These are phyloP conservation scores for Cnemophilus loriae DNA, from an alignment of 2,113 vertebrate species.

Conservation along the genomic window DNA sequence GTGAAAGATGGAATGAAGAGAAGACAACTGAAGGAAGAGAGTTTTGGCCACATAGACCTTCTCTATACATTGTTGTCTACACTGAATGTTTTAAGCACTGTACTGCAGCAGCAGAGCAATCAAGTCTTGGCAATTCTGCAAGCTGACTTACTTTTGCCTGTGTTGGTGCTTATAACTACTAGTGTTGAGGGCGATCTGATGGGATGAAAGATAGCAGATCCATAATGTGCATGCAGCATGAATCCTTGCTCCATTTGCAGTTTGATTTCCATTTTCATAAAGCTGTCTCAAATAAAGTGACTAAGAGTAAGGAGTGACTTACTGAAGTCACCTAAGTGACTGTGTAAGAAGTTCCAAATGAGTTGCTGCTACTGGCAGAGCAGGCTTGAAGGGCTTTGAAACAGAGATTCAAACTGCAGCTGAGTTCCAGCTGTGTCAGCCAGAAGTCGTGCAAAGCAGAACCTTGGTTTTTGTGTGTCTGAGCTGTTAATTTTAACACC, in stretches of 20 bases:
- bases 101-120: background rate
- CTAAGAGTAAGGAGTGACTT: background rate
- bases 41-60: background rate
- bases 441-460: background rate
- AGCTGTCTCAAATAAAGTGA: background rate
- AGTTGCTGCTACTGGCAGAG: background rate
- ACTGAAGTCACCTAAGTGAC: background rate
- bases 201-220: background rate
- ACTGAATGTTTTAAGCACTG: background rate
- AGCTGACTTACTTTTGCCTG: background rate
- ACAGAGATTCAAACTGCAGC: background rate
- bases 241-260: background rate
- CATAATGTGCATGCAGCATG: background rate
- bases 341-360: background rate
- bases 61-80: background rate
- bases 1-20: conserved; percentile 2
- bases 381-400: background rate
- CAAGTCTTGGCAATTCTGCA: background rate
- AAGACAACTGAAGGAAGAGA: background rate
- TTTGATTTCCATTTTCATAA: background rate
- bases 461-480: background rate
- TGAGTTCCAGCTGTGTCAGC: background rate
- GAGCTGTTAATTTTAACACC: background rate
- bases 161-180: background rate
- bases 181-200: background rate